Percentiles rank a stretch among this genome's conserved stretches.
These are phyloP conservation scores for Lithophane socia DNA, from an alignment of 2,888 invertebrate species.

Conservation along the genomic window DNA sequence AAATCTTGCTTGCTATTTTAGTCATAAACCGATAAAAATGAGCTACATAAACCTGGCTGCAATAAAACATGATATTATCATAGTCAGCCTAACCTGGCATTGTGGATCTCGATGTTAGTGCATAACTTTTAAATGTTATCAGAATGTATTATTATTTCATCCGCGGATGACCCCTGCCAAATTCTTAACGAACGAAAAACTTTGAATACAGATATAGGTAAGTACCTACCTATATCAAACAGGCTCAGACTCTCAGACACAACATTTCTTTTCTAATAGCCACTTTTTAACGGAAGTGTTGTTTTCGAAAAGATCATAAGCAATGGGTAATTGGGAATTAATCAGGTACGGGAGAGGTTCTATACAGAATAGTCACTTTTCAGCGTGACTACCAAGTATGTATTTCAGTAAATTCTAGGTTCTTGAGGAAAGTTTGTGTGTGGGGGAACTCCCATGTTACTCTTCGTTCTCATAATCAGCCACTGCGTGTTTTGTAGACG, in stretches of 20 bases:
- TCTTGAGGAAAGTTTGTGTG: background rate
- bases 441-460: background rate
- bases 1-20: background rate
- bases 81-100: background rate
- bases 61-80: constrained; percentile 27
- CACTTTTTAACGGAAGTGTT: background rate
- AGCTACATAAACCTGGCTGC: background rate
- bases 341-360: background rate
- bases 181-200: background rate
- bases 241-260: too few species aligned
- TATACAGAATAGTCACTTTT: background rate
- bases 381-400: background rate
- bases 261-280: background rate
- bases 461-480: background rate
- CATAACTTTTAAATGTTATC: background rate
- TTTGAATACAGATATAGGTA: background rate
- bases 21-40: background rate
- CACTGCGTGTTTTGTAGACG: background rate
- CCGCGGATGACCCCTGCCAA: background rate
- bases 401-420: background rate
- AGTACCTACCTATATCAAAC: background rate
- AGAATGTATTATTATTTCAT: background rate
- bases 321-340: background rate
- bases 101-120: background rate
- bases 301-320: background rate